phyloP scores from a whole-genome alignment of 2,113 vertebrate genomes.

The Neomonachus schauinslandi region DNA sequence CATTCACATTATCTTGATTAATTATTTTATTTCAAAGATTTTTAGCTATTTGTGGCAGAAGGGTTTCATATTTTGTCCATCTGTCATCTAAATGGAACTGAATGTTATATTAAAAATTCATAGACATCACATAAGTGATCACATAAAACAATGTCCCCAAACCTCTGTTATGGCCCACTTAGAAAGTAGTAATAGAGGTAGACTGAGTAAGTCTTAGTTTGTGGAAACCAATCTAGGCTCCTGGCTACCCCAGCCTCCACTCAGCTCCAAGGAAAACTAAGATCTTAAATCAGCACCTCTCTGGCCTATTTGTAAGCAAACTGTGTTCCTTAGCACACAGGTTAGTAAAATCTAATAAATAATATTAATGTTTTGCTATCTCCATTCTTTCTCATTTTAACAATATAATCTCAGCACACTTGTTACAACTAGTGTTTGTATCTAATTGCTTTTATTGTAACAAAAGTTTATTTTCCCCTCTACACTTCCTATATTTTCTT shows the following conservation, averaged over 20 bases:
- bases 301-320: background rate
- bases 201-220: background rate
- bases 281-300: background rate
- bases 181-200: background rate
- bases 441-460: background rate
- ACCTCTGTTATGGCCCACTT: background rate
- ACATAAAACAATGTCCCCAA: background rate
- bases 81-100: background rate
- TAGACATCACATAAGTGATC: background rate
- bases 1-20: background rate
- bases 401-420: background rate
- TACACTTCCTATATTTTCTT: background rate
- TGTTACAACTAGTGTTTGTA: background rate
- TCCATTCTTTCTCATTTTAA: background rate
- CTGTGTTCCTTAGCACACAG: background rate
- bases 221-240: background rate
- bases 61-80: background rate
- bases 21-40: constrained; percentile 3
- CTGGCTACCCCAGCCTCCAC: background rate
- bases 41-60: background rate
- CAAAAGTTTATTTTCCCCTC: background rate
- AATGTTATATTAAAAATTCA: background rate
- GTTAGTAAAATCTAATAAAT: background rate
- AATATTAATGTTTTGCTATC: background rate
- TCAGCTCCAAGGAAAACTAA: background rate